These are phyloP conservation scores for Hapalemur alaotrensis DNA, from an alignment of 2,797 vertebrate species.

Conservation along the genomic window DNA sequence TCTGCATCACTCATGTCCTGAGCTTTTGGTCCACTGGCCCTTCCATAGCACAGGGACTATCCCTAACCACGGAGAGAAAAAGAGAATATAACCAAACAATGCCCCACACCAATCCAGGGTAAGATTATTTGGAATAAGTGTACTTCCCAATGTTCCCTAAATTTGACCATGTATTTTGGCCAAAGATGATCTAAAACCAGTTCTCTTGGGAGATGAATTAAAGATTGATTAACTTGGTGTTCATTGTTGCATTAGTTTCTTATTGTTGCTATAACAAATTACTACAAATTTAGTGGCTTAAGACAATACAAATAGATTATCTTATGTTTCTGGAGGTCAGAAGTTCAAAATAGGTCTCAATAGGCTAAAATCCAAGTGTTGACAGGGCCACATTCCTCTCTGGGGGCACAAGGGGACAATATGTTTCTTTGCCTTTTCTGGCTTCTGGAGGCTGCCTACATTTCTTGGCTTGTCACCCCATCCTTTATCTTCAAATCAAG, in stretches of 20 bases:
- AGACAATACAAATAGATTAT: neutral
- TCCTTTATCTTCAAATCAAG: neutral
- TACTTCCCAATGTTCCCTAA: neutral
- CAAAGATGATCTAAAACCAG: neutral
- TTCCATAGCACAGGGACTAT: neutral
- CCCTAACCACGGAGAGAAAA: neutral
- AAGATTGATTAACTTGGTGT: neutral
- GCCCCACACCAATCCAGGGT: neutral
- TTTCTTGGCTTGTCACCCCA: neutral
- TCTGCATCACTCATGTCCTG: neutral
- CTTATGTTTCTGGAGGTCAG: neutral
- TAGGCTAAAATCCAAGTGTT: neutral
- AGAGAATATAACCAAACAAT: neutral
- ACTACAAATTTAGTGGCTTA: neutral
- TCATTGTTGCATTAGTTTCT: neutral
- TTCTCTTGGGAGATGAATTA: neutral
- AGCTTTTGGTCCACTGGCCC: neutral
- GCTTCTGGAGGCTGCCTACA: neutral
- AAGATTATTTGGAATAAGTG: neutral
- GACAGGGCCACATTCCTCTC: neutral
- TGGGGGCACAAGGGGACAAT: neutral
- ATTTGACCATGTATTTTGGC: neutral
- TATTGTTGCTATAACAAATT: neutral
- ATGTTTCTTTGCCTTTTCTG: no score
- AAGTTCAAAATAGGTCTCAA: neutral